A percentile compares a stretch with the other conserved stretches of the same genome.
Evolutionary conservation across 2,113 vertebrate species (phyloP).

Genomic region (Hemiscyllium ocellatum): DNA sequence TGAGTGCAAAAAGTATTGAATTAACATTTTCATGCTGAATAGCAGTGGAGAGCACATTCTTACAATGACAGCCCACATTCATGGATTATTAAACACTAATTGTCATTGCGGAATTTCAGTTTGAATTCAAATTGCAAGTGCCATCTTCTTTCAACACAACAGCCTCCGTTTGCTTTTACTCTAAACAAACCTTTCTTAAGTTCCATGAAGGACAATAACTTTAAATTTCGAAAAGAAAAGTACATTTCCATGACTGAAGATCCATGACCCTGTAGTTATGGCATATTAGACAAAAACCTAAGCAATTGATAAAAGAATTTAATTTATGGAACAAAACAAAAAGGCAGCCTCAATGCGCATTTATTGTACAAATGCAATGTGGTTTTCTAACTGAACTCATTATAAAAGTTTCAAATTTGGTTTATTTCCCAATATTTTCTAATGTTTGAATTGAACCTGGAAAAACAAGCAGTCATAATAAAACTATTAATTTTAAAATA

Average conservation of each 20-base stretch:
- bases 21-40: not conserved
- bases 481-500: not conserved
- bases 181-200: not conserved
- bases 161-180: not conserved
- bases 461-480: not conserved
- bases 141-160: not conserved
- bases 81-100: not conserved
- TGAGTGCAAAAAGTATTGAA: constrained; percentile 17
- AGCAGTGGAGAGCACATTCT: not conserved
- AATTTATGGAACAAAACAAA: not conserved
- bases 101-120: not conserved
- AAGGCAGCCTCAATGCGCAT: not conserved
- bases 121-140: constrained; percentile 12
- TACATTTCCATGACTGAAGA: not conserved
- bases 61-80: not conserved
- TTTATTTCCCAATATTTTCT: not conserved
- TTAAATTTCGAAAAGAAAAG: not conserved
- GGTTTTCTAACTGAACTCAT: not conserved
- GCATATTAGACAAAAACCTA: not conserved
- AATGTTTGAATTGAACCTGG: not conserved
- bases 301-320: not conserved
- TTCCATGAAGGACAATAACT: not conserved
- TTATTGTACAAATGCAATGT: not conserved
- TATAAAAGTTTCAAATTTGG: constrained; percentile 10
- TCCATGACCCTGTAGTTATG: constrained; percentile 17